Base-by-base conservation (phyloP, 2,888 invertebrate genomes). In the Andrena bucephala region DNA sequence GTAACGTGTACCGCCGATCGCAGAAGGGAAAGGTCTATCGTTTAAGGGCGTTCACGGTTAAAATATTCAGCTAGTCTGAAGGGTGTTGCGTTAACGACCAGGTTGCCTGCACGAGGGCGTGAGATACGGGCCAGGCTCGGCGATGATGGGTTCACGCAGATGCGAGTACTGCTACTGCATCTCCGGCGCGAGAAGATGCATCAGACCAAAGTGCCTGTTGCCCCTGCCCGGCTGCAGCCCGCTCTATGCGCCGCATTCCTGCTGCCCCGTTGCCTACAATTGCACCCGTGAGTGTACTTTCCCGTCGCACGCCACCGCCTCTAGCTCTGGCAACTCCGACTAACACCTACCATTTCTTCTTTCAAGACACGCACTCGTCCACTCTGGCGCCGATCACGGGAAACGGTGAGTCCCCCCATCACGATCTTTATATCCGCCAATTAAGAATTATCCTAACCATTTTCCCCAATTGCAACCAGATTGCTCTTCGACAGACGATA, bases 141-240 rank as follows among this genome's bases (percentile, higher is more conserved):
- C 98, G 7, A 97, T 98, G 97, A 95, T 96, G 86, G 96, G 97
- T 4, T 96, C 96, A 24, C 95, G 96, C 81, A 95, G 96, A n/a
- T 98, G 98, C 94, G 97, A 97, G 94, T 97, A 97, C 94, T 98
- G 98, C 94, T 98, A 97, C 94, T 98, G 98, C 92, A 96, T 97
- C 89, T 92, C 92, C 84, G 93, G 93, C 42, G 85, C 87, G 59
- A 90, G 93, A 79, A 93, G 96, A 89, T 98, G 98, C 94, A 96
- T 98, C 72, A 95, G 96, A 84, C 98, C 98, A 0, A 96, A 96
- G 91, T 98, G 98, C 94, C 95, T 97, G 91, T 95, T 97, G 68
- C 96, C 97, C 0, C 95, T 97, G 52, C 95, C 96, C 27, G 97
- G 97, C 72, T 97, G 97, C 93, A 94, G 93, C 54, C 96, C 97